Evolutionary conservation across 2,888 invertebrate species (phyloP), one percentile per base, ranked within the genome.

Genomic region (Caenorhabditis uteleia): DNA sequence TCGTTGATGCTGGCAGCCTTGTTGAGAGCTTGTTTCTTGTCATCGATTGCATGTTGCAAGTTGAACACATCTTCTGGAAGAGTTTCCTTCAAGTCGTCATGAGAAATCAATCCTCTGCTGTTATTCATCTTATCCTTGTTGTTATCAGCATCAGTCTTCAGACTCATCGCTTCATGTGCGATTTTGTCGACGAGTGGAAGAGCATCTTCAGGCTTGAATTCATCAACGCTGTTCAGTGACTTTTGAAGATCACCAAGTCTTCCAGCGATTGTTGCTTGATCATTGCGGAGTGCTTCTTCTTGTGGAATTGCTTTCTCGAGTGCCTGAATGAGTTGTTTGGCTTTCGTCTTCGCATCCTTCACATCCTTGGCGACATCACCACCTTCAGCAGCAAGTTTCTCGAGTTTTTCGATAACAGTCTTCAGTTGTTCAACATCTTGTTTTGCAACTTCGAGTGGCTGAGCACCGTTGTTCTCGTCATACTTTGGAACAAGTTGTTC

Each of bases 1-100:
- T 46, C 45, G 12, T 53, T 44, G 33, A 64, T 36, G 43, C 44
- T 45, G 8, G 43, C 59, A 23, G 56, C 53, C 12, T 51, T 55
- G 44, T 42, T 45, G 16, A 56, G 47, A 40, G 50, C 36, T 21
- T 46, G 40, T 27, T 53, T 26, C 23, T 47, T 58, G 31, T 58
- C 64, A 18, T 54, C 59, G 46, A 29, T 26, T 25, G n/a, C 51
- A 26, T 46, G 38, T 29, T 53, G 38, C 18, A 39, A 20, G 10
- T 25, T 31, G 21, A 31, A 26, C n/a, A 57, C 21, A 20, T 48
- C 23, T 10, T 57, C 46, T 27, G 53, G 43, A 10, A 62, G 39
- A n/a, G 26, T 27, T 34, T 44, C 40, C 25, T 61, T 42, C 23
- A 61, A 27, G 39, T 56, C 55, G 27, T 43, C 33, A 39, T 56